Conservation (phyloP, 2,113 vertebrate genomes). For the Tamias sibiricus region DNA sequence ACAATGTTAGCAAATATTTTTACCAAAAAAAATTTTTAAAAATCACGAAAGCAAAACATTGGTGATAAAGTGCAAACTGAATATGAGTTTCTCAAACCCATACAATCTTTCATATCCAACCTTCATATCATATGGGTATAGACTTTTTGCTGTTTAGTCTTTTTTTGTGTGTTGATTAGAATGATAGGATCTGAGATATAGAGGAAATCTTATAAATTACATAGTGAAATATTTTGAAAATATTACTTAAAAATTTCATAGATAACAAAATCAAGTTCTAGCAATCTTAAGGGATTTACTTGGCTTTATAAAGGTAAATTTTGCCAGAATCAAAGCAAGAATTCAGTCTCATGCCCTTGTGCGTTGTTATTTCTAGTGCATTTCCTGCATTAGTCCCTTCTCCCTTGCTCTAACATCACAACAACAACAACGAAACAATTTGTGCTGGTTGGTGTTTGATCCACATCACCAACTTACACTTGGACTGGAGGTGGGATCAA, state of each 20-base stretch:
- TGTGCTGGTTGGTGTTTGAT: background rate
- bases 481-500: slow-evolving; percentile 13
- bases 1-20: slow-evolving; percentile 34
- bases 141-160: background rate
- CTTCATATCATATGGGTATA: background rate
- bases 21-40: slow-evolving; percentile 36
- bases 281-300: background rate
- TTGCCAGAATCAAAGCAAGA: background rate
- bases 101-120: background rate
- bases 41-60: slow-evolving; percentile 1
- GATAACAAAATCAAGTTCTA: background rate
- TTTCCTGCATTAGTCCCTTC: background rate
- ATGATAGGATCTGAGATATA: background rate
- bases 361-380: background rate
- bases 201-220: background rate
- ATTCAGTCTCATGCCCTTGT: background rate
- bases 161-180: background rate
- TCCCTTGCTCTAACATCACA: background rate
- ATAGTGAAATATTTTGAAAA: background rate
- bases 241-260: background rate
- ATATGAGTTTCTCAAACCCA: background rate
- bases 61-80: background rate
- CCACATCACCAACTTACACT: background rate
- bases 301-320: background rate
- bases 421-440: background rate